Conservation (phyloP, 2,797 vertebrate genomes). For the Scleropages formosus region DNA sequence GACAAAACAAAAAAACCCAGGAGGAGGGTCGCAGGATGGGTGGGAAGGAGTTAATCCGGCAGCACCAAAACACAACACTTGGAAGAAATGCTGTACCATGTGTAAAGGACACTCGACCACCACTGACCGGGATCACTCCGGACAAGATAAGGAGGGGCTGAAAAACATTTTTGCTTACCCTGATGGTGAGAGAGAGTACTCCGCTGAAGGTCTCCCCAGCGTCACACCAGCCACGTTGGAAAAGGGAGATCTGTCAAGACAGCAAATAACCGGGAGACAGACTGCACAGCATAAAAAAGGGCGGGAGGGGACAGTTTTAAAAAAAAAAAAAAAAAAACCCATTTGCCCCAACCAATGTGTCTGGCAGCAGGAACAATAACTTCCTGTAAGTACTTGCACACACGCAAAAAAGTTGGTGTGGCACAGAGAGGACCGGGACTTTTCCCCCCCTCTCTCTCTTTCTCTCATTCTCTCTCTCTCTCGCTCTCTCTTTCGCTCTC, state of each 20-base stretch:
- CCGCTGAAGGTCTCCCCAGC: constrained; percentile 42
- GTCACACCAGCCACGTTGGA: constrained; percentile 48
- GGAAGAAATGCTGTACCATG: not conserved
- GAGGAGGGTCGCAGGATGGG: not conserved
- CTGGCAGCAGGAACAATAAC: constrained; percentile 29
- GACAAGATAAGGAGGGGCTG: constrained; percentile 1
- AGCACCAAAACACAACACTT: too few relatives aligned
- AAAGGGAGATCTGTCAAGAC: constrained; percentile 59
- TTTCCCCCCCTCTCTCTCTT: constrained; percentile 12
- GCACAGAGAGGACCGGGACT: constrained; percentile 38
- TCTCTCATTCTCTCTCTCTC: not conserved
- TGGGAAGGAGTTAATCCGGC: not conserved
- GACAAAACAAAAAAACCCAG: not conserved
- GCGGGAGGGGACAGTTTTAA: not conserved
- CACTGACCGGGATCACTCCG: not conserved
- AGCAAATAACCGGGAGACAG: constrained; percentile 18
- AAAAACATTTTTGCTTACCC: constrained; percentile 60
- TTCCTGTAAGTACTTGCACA: constrained; percentile 45
- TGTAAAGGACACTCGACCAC: not conserved
- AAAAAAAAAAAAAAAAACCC: constrained; percentile 36
- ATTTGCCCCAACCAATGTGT: constrained; percentile 45
- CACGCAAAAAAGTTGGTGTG: constrained; percentile 41
- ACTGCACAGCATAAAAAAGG: too few relatives aligned
- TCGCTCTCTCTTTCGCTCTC: constrained; percentile 15
- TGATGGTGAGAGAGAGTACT: constrained; percentile 55